These are phyloP conservation scores for Diaperis boleti DNA, from an alignment of 2,888 invertebrate species.

Conservation along the genomic window DNA sequence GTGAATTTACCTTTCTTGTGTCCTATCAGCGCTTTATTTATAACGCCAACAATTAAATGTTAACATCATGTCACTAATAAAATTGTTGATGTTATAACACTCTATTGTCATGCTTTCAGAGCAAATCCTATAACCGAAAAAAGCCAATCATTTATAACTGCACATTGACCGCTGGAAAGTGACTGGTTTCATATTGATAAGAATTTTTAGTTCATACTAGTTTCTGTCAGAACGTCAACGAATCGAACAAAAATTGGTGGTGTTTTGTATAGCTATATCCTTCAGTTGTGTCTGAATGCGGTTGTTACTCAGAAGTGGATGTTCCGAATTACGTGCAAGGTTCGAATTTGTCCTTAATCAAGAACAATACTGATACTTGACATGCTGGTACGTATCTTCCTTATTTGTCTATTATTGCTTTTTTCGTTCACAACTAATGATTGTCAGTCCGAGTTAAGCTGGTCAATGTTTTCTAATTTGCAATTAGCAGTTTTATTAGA, in stretches of 20 bases:
- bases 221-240: conserved; percentile 13
- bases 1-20: too few relatives aligned
- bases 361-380: conserved; percentile 29
- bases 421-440: conserved; percentile 34
- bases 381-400: conserved; percentile 40
- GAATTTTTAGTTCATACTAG: conserved; percentile 41
- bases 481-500: conserved; percentile 11
- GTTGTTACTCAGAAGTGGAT: conserved; percentile 14
- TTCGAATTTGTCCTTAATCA: conserved; percentile 27
- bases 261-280: too few relatives aligned
- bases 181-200: conserved; percentile 33
- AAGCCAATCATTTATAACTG: conserved; percentile 14
- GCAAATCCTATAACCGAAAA: conserved; percentile 10
- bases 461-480: too few relatives aligned
- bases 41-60: conserved; percentile 13
- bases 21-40: conserved; percentile 23
- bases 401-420: neutral
- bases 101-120: conserved; percentile 1
- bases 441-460: conserved; percentile 24
- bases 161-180: conserved; percentile 43
- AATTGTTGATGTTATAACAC: too few relatives aligned
- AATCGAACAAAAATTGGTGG: conserved; percentile 15
- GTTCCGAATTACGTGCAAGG: conserved; percentile 42
- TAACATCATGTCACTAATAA: conserved; percentile 13
- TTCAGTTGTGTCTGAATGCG: conserved; percentile 1